Conservation (phyloP, 2,888 invertebrate genomes). For the Hirtodrosophila alboralis region DNA sequence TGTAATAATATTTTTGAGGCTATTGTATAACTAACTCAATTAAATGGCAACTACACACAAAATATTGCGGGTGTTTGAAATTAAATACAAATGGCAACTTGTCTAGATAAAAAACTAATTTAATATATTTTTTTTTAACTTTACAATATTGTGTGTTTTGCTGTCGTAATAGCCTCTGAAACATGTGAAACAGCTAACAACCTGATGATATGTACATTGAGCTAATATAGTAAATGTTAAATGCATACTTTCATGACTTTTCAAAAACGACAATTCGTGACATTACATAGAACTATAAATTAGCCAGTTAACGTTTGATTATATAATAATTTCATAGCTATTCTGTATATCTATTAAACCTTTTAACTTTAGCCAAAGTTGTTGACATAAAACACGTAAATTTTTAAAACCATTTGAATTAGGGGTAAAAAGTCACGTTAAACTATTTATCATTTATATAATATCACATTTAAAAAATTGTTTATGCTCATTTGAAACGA, state of each 20-base stretch:
- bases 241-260: constrained; percentile 10
- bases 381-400: no score
- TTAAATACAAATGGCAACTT: constrained; percentile 10
- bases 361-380: background rate
- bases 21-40: constrained; percentile 32
- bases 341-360: constrained; percentile 3
- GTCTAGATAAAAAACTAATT: background rate
- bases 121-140: no score
- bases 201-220: constrained; percentile 49
- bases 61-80: constrained; percentile 33
- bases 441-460: no score
- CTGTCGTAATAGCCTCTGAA: constrained; percentile 3
- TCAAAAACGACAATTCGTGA: constrained; percentile 50
- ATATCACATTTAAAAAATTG: no score
- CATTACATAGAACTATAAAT: constrained; percentile 22
- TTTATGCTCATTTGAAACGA: no score
- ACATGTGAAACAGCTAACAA: background rate
- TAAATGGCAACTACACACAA: constrained; percentile 1
- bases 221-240: constrained; percentile 23
- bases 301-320: no score
- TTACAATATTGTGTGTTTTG: background rate
- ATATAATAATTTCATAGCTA: background rate
- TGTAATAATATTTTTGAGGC: constrained; percentile 28
- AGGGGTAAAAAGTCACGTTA: no score
- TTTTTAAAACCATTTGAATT: no score